phyloP scores from a whole-genome alignment of 2,113 vertebrate genomes.

The Clinocottus analis region DNA sequence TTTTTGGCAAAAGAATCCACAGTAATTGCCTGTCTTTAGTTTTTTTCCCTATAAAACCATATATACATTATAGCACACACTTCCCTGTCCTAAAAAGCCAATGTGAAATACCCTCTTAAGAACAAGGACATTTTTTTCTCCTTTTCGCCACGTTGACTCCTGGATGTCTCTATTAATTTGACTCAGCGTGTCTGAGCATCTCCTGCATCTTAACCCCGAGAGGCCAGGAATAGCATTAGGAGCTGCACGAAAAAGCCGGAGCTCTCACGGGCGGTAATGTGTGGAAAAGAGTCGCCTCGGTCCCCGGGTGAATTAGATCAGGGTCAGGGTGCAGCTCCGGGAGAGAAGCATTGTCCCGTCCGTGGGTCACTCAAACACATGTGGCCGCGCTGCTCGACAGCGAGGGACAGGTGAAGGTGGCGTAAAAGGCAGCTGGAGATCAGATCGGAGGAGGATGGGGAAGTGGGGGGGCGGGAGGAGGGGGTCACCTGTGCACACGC shows the following conservation, averaged over 20 bases:
- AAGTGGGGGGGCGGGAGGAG: background rate
- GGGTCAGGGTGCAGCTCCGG: slow-evolving; percentile 48
- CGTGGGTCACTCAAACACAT: slow-evolving; percentile 32
- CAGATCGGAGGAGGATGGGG: slow-evolving; percentile 20
- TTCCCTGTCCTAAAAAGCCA: slow-evolving; percentile 18
- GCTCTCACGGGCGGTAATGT: slow-evolving; percentile 34
- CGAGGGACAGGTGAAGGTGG: slow-evolving; percentile 61
- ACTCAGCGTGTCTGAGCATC: slow-evolving; percentile 11
- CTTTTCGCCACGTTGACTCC: slow-evolving; percentile 29
- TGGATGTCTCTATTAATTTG: slow-evolving; percentile 50
- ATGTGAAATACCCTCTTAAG: slow-evolving; percentile 1
- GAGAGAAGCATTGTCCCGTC: slow-evolving; percentile 3
- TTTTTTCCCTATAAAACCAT: slow-evolving; percentile 37
- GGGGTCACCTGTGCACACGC: slow-evolving; percentile 36
- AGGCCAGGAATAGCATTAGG: slow-evolving; percentile 33
- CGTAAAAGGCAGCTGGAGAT: slow-evolving; percentile 52
- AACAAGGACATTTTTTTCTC: slow-evolving; percentile 22
- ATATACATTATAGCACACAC: slow-evolving; percentile 34
- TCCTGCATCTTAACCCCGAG: slow-evolving; percentile 19
- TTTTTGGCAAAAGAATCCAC: slow-evolving; percentile 42
- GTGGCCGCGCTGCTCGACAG: background rate
- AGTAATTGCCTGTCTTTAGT: slow-evolving; percentile 44
- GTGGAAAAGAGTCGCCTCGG: slow-evolving; percentile 24
- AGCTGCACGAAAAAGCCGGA: slow-evolving; percentile 3
- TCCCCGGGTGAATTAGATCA: slow-evolving; percentile 56